Percentiles rank a stretch among this genome's conserved stretches.
Evolutionary conservation across 2,888 invertebrate species (phyloP).

Genomic region (Cerceris rybyensis): DNA sequence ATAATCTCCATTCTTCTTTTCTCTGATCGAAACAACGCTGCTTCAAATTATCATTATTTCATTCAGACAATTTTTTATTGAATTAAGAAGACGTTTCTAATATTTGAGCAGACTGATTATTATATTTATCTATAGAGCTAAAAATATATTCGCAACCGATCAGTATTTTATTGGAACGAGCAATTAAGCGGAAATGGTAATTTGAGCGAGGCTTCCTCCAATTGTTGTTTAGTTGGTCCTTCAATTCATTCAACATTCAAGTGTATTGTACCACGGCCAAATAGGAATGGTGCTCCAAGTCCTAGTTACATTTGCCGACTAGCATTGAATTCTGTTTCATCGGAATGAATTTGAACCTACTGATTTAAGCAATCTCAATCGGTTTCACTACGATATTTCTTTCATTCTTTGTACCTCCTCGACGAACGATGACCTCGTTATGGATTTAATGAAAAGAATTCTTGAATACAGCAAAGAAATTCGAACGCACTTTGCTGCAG

Average conservation of each 20-base stretch:
- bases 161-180: slow-evolving; percentile 13
- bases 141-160: neutral
- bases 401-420: neutral
- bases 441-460: neutral
- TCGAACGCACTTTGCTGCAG: too few species aligned
- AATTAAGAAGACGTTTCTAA: neutral
- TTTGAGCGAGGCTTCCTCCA: slow-evolving; percentile 2
- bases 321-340: slow-evolving; percentile 7
- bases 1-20: too few species aligned
- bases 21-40: neutral
- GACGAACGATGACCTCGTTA: neutral
- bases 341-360: slow-evolving; percentile 26
- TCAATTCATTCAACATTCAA: slow-evolving; percentile 1
- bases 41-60: neutral
- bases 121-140: neutral
- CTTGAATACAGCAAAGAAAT: neutral
- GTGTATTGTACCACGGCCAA: slow-evolving; percentile 5
- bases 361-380: slow-evolving; percentile 16
- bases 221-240: slow-evolving; percentile 15
- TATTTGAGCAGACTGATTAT: too few species aligned
- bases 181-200: slow-evolving; percentile 9
- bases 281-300: slow-evolving; percentile 15
- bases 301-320: slow-evolving; percentile 8
- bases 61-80: neutral
- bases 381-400: slow-evolving; percentile 14